Conservation (phyloP, 2,113 vertebrate genomes). For the Apaloderma vittatum region DNA sequence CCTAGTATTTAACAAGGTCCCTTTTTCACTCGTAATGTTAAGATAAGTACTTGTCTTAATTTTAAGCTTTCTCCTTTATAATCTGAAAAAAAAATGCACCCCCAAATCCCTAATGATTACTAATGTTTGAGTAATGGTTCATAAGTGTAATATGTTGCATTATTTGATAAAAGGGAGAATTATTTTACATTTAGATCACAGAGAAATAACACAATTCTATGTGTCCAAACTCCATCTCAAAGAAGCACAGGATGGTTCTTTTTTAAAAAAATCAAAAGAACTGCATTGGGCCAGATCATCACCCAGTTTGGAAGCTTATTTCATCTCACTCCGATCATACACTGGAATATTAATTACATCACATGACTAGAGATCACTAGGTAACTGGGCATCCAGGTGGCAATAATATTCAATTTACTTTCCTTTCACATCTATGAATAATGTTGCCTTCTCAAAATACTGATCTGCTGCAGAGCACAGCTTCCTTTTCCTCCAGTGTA, state of each 20-base stretch:
- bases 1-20: background rate
- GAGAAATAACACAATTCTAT: background rate
- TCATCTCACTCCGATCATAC: background rate
- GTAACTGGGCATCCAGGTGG: background rate
- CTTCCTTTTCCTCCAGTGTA: background rate
- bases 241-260: background rate
- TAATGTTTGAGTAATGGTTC: background rate
- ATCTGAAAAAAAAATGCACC: too few relatives aligned
- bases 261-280: background rate
- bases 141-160: accelerated
- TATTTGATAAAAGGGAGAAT: background rate
- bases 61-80: too few relatives aligned
- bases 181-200: background rate
- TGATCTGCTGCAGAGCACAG: background rate
- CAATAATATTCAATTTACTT: background rate
- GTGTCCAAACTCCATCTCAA: background rate
- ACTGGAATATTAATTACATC: background rate
- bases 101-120: background rate
- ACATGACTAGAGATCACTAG: background rate
- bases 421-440: background rate
- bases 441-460: background rate
- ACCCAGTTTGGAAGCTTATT: background rate
- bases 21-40: background rate
- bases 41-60: background rate
- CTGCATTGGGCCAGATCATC: background rate